A percentile compares a stretch with the other conserved stretches of the same genome.
These are phyloP conservation scores for Anarrhichthys ocellatus DNA, from an alignment of 2,113 vertebrate species.

Conservation along the genomic window DNA sequence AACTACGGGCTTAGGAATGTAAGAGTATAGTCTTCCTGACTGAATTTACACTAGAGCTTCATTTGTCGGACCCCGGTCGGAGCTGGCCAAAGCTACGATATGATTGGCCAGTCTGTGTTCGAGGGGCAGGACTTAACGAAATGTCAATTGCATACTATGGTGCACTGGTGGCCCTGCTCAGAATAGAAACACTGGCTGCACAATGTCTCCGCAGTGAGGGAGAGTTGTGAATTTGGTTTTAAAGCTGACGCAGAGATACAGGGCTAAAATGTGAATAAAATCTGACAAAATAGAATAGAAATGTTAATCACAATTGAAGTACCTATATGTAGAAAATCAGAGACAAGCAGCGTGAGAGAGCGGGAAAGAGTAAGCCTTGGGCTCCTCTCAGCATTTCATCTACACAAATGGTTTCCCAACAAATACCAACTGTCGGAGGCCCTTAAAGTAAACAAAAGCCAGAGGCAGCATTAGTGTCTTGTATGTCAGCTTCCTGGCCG, in stretches of 20 bases:
- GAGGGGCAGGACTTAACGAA: too few species aligned
- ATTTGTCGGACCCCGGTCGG: too few species aligned
- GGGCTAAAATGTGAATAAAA: neutral
- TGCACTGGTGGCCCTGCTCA: slow-evolving; percentile 5
- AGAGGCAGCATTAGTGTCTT: slow-evolving; percentile 67
- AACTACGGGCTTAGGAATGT: too few species aligned
- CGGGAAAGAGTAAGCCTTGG: slow-evolving; percentile 7
- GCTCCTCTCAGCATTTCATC: slow-evolving; percentile 43
- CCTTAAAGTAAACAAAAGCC: slow-evolving; percentile 64
- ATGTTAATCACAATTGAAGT: slow-evolving; percentile 6
- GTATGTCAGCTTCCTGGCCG: slow-evolving; percentile 61
- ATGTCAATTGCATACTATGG: neutral
- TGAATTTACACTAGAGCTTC: too few species aligned
- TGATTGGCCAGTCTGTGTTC: too few species aligned
- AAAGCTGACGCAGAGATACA: neutral
- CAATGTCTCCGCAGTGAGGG: slow-evolving; percentile 10
- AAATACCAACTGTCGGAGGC: slow-evolving; percentile 71
- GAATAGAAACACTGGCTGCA: slow-evolving; percentile 34
- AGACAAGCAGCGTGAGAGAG: neutral
- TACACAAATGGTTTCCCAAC: slow-evolving; percentile 48
- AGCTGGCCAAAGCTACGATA: too few species aligned
- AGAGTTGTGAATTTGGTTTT: neutral
- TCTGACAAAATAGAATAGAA: neutral
- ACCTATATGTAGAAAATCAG: slow-evolving; percentile 17
- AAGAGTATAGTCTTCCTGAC: too few species aligned